Evolutionary conservation across 2,888 invertebrate genomes (phyloP), one percentile per base, ranked within the genome.

Genomic region (Parelbella ahira): DNA sequence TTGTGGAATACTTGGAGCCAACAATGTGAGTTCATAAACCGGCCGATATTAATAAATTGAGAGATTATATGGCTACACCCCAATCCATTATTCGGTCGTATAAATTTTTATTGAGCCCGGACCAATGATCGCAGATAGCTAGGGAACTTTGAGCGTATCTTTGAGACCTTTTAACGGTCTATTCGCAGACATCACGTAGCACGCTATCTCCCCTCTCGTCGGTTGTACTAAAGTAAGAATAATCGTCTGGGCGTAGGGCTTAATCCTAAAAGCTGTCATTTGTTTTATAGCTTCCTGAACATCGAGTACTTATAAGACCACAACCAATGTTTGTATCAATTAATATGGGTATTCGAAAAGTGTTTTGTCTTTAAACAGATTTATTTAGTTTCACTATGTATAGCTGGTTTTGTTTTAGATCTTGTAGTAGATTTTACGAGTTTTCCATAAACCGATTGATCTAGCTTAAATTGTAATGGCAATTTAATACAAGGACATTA

Each of bases 1-100:
- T 42, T 42, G 28, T 34, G 33, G 43, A 69, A 73, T 73, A 67
- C 72, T 75, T 74, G 50, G 44, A 51, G 52, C 44, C 45, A 65
- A 73, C 65, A 64, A 67, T 64, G 61, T 55, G 50, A 57, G 51
- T 27, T 12, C 19, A 41, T 33, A 41, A 41, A 33, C 25, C 9
- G 32, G 27, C 39, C 25, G 18, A 41, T 27, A 41, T 41, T 41
- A 41, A 41, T 41, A 39, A 38, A 24, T 15, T 33, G 24, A 8
- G 6, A 39, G n/a, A n/a, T 38, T 23, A 23, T 11, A 10, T 1
- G 28, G 10, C 3, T 10, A 8, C 12, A 27, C 19, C 9, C 9
- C 28, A 25, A 41, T 30, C 32, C 25, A 41, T 41, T 20, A 41
- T 39, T 13, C 9, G 11, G 29, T 29, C 23, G 29, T 29, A 29